phyloP scores from a whole-genome alignment of 2,797 vertebrate species.

The Lepus townsendii region DNA sequence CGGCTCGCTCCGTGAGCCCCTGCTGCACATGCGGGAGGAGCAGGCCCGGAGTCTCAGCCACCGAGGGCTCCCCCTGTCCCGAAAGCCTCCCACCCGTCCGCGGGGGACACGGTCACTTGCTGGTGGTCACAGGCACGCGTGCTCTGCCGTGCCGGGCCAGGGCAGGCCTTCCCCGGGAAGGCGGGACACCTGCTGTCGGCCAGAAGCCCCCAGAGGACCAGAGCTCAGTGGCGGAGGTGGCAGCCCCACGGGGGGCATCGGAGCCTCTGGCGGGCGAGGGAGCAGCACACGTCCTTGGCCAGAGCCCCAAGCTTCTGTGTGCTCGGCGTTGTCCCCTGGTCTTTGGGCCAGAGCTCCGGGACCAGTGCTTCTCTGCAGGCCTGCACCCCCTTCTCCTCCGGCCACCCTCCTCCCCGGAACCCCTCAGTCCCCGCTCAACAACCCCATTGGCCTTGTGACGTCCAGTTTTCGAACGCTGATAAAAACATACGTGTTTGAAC shows the following conservation, averaged over 20 bases:
- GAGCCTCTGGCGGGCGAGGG: background rate
- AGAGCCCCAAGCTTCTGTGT: background rate
- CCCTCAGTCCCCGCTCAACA: constrained; percentile 76
- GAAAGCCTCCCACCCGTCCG: constrained; percentile 73
- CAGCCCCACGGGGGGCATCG: background rate
- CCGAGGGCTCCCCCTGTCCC: constrained; percentile 65
- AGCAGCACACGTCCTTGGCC: too few relatives aligned
- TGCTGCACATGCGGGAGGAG: constrained; percentile 63
- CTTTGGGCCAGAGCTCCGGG: constrained; percentile 74
- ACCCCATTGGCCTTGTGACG: constrained; percentile 87
- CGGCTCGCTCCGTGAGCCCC: constrained; percentile 29
- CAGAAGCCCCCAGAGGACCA: background rate
- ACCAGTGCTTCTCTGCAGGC: constrained; percentile 79
- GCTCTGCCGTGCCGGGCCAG: background rate
- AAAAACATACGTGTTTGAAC: constrained; percentile 88
- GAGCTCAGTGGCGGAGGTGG: background rate
- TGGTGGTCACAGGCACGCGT: constrained; percentile 65
- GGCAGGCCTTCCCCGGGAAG: background rate
- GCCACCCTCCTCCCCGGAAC: constrained; percentile 87
- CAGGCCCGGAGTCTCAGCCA: constrained; percentile 50
- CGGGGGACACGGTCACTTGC: constrained; percentile 63
- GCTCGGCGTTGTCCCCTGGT: constrained; percentile 7
- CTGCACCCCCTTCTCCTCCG: constrained; percentile 86
- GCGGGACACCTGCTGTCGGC: background rate
- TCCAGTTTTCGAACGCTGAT: constrained; percentile 84